phyloP scores from a whole-genome alignment of 2,888 invertebrate species.

The Drosophila affinis region DNA sequence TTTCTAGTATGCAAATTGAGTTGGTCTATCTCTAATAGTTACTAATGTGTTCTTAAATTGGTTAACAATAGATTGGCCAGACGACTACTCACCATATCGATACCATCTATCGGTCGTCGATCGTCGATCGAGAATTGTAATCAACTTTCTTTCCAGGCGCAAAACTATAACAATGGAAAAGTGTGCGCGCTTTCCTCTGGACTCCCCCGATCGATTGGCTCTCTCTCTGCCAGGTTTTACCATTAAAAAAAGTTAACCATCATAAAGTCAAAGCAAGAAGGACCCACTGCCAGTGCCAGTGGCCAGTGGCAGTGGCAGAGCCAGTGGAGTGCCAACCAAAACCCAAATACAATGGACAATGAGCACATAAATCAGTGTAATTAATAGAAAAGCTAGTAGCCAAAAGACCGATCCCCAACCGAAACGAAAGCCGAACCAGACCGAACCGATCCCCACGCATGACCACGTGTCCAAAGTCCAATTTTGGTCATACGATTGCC shows the following conservation, averaged over 20 bases:
- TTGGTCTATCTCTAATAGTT: not conserved
- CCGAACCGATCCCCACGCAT: slow-evolving; percentile 40
- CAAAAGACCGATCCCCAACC: slow-evolving; percentile 28
- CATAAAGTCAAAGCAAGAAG: slow-evolving; percentile 50
- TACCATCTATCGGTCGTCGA: not conserved
- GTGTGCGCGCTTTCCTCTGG: slow-evolving; percentile 59
- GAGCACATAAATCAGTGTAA: slow-evolving; percentile 97
- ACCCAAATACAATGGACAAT: slow-evolving; percentile 91
- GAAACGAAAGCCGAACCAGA: slow-evolving; percentile 29
- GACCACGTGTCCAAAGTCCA: slow-evolving; percentile 47
- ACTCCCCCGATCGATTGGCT: slow-evolving; percentile 39
- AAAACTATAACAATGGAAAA: slow-evolving; percentile 62
- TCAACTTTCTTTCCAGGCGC: slow-evolving; percentile 42
- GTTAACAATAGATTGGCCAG: slow-evolving; percentile 32
- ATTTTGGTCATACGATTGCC: slow-evolving; percentile 31
- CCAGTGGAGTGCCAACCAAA: slow-evolving; percentile 34
- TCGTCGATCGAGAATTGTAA: slow-evolving; percentile 36
- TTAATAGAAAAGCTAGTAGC: slow-evolving; percentile 86
- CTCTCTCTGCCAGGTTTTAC: slow-evolving; percentile 32
- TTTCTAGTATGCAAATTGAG: slow-evolving; percentile 15
- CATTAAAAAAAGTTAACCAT: slow-evolving; percentile 67
- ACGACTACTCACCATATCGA: slow-evolving; percentile 24
- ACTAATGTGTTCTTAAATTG: slow-evolving; percentile 42
- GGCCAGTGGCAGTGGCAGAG: not conserved
- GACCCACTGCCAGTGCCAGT: not conserved